phyloP scores from a whole-genome alignment of 2,888 invertebrate genomes.

The Gymnocheta viridis region DNA sequence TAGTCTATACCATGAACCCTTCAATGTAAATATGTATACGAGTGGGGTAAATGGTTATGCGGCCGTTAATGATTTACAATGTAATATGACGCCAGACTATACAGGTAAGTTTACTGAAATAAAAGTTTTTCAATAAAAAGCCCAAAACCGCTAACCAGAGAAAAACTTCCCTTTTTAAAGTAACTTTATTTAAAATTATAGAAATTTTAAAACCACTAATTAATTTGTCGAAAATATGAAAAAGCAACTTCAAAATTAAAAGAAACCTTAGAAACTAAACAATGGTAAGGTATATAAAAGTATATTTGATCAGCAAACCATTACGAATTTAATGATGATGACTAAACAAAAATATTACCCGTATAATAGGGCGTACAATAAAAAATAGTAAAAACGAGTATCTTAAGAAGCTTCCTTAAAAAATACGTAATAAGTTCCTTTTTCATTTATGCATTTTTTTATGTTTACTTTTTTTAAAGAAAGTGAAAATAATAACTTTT shows the following conservation, averaged over 20 bases:
- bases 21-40: constrained; percentile 82
- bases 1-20: constrained; percentile 83
- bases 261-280: constrained; percentile 39
- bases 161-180: background rate
- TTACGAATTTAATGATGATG: constrained; percentile 10
- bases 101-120: constrained; percentile 82
- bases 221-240: constrained; percentile 35
- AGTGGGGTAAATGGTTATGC: constrained; percentile 82
- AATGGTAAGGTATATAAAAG: background rate
- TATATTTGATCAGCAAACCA: background rate
- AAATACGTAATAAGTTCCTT: too few species aligned
- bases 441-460: too few species aligned
- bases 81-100: constrained; percentile 84
- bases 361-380: background rate
- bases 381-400: background rate
- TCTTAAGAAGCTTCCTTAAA: too few species aligned
- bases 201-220: constrained; percentile 54
- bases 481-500: too few species aligned
- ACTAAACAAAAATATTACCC: constrained; percentile 18
- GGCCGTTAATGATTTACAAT: constrained; percentile 82
- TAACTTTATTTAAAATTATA: constrained; percentile 1
- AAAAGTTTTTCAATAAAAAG: constrained; percentile 21
- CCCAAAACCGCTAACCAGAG: background rate
- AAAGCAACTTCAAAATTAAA: background rate
- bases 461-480: too few species aligned